These are phyloP conservation scores for Paramormyrops kingsleyae DNA, from an alignment of 2,113 vertebrate genomes.

Conservation along the genomic window DNA sequence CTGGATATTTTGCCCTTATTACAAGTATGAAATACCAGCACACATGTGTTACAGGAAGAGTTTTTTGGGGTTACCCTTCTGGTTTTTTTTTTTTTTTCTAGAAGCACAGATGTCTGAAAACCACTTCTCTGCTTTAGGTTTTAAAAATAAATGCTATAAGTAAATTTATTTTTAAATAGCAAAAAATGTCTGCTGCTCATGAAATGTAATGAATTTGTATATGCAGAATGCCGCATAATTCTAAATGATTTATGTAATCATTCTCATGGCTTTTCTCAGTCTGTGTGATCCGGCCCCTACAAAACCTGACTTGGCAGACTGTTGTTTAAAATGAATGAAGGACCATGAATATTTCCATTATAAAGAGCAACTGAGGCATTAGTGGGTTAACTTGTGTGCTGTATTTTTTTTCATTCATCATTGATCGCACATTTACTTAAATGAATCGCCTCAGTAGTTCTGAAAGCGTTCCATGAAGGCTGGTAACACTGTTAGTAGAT, in stretches of 20 bases:
- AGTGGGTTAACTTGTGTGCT: constrained; percentile 8
- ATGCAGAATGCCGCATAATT: neutral
- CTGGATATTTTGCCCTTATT: neutral
- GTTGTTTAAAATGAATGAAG: neutral
- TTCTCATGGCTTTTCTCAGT: neutral
- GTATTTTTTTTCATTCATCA: constrained; percentile 31
- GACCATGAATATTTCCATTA: neutral
- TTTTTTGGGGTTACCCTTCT: neutral
- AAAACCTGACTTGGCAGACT: neutral
- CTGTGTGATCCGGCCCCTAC: neutral
- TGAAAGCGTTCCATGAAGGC: constrained; percentile 44
- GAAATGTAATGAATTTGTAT: neutral
- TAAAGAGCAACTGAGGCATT: neutral
- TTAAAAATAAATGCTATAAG: neutral
- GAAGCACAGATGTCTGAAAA: neutral
- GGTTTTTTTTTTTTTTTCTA: neutral
- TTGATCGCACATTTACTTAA: constrained; percentile 47
- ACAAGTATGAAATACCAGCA: neutral
- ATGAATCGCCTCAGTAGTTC: constrained; percentile 41
- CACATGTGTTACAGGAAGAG: neutral
- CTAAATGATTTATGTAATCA: neutral
- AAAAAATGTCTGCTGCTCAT: neutral
- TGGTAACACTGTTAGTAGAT: constrained; percentile 46
- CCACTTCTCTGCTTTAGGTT: neutral
- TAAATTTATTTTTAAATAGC: neutral